Base-by-base conservation (phyloP, 2,113 vertebrate genomes). In the Oryzias javanicus region DNA sequence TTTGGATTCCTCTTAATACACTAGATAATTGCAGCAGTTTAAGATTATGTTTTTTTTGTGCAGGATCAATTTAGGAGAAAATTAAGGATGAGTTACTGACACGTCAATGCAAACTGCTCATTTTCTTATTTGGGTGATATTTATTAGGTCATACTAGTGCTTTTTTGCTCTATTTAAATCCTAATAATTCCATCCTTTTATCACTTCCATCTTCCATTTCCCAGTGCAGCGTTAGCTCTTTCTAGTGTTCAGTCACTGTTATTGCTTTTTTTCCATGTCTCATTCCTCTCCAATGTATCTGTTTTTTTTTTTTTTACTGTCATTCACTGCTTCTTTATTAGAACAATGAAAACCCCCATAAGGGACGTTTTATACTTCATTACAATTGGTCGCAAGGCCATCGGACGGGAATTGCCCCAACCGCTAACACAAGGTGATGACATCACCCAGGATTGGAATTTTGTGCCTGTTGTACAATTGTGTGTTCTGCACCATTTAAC, bases 141-240 rank as follows among this genome's bases (percentile, higher is more conserved):
- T 74, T 81, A 80, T 75, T 47, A 73, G 63, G 42, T 45, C 60
- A 55, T 57, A 62, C 49, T 49, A 16, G 47, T 6, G 42, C 77
- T 66, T 25, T 54, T 42, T 68, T 64, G 44, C 51, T 71, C 77
- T 81, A 66, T 89, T 82, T 84, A 77, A 81, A 89, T 82, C 82
- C 74, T 55, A 75, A 77, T 81, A 71, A 29, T 82, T 78, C 72
- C 81, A 77, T 86, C 70, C 89, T 72, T 76, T 44, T 16, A 61
- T 88, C 83, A 81, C 57, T 66, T 71, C 77, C 69, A 79, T 69
- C 64, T 76, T 70, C 75, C 81, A 68, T 50, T 62, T 86, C 83
- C 88, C 85, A 85, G 89, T 89, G 83, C 71, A 88, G 84, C 67
- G 84, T 88, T 85, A 88, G 77, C 77, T 90, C 81, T 75, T 90